These are phyloP conservation scores for Ellobium chinense DNA, from an alignment of 2,888 invertebrate species.

Conservation along the genomic window DNA sequence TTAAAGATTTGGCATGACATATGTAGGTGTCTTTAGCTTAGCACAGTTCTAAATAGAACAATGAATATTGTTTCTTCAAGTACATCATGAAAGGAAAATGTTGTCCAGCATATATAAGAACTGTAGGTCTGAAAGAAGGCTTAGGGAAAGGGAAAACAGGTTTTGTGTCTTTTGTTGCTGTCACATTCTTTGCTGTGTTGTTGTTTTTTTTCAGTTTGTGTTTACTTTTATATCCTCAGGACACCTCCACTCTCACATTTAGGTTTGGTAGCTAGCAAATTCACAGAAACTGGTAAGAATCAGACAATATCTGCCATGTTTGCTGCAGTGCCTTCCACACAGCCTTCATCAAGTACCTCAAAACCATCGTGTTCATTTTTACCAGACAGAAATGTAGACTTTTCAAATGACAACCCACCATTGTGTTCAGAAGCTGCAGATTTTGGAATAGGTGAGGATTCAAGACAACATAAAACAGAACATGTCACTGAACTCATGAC, in stretches of 20 bases:
- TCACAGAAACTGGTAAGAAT: slow-evolving; percentile 74
- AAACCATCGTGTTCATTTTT: neutral
- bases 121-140: too few relatives aligned
- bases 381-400: neutral
- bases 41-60: too few relatives aligned
- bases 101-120: too few relatives aligned
- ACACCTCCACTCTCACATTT: slow-evolving; percentile 85
- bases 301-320: slow-evolving; percentile 58
- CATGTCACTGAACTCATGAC: neutral
- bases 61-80: too few relatives aligned
- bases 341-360: neutral
- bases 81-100: too few relatives aligned
- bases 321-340: slow-evolving; percentile 34
- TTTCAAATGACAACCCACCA: neutral
- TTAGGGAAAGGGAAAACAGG: too few relatives aligned
- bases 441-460: neutral
- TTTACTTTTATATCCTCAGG: slow-evolving; percentile 66
- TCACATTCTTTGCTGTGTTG: neutral
- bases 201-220: neutral
- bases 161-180: neutral
- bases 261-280: slow-evolving; percentile 89
- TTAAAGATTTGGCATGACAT: too few relatives aligned
- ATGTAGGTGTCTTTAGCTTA: too few relatives aligned
- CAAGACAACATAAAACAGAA: neutral
- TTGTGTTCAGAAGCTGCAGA: neutral